Evolutionary conservation across 2,113 vertebrate genomes (phyloP), one percentile per base, ranked within the genome.

Genomic region (Varanus salvator): DNA sequence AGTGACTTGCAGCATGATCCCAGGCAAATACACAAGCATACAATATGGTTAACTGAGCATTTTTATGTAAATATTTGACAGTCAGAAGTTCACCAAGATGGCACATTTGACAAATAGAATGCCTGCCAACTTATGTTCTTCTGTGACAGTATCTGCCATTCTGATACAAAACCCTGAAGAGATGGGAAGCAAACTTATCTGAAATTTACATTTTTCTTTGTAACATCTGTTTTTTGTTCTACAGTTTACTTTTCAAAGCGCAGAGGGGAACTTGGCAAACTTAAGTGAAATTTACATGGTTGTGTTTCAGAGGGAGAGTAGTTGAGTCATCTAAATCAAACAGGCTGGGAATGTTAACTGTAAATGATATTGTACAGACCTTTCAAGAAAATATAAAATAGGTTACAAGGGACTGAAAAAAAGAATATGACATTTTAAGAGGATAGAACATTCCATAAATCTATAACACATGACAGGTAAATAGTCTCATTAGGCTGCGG

Each of bases 331-430:
- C 76, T 77, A 31, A 80, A 82, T 74, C 75, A 78, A 89, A 89
- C 64, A 69, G 84, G 29, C 44, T 57, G 85, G 69, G 74, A 48
- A 87, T 38, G 52, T 48, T 85, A 86, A 78, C 87, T 87, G 54
- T 11, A 66, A 75, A 74, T 48, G 34, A 77, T 48, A 8, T 44
- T 89, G 90, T 87, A 89, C 31, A 52, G 75, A 87, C 60, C 77
- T 64, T 69, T 93, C 64, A 68, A 84, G 69, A 89, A 88, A 90
- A 82, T 88, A 91, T 0, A 0, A 60, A 60, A 31, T n/a, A 75
- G 38, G 3, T 77, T 44, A 38, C 69, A 87, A 81, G n/a, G 3
- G 19, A 15, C 19, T 29, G 72, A 34, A 91, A 91, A 82, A 76
- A 21, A 7, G 52, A 77, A 84, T 75, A 80, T 72, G 86, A 48